phyloP scores from a whole-genome alignment of 2,888 invertebrate genomes.

The Saturnia japonica region DNA sequence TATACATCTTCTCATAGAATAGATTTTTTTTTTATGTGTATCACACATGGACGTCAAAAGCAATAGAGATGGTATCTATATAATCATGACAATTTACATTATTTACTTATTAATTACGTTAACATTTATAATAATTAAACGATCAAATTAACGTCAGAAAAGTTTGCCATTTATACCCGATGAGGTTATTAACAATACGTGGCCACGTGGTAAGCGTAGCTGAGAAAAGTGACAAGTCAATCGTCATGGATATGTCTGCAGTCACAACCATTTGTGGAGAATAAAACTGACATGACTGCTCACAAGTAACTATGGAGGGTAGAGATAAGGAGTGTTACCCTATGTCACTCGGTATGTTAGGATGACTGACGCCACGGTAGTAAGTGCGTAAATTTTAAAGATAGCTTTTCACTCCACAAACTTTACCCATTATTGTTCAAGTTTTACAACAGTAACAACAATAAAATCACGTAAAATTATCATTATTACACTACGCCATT shows the following conservation, averaged over 20 bases:
- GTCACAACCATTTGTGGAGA: constrained; percentile 74
- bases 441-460: too few relatives aligned
- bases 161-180: constrained; percentile 61
- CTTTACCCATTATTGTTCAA: too few relatives aligned
- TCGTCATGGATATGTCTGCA: constrained; percentile 73
- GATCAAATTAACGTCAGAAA: constrained; percentile 68
- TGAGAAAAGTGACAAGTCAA: constrained; percentile 21
- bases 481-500: too few relatives aligned
- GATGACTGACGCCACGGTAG: too few relatives aligned
- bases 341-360: too few relatives aligned
- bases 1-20: constrained; percentile 82
- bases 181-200: constrained; percentile 39
- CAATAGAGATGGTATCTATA: constrained; percentile 77
- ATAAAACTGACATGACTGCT: constrained; percentile 58
- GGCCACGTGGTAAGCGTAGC: constrained; percentile 23
- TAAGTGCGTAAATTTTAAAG: too few relatives aligned
- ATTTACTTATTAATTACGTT: constrained; percentile 56
- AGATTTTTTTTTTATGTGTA: constrained; percentile 71
- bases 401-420: too few relatives aligned
- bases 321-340: too few relatives aligned
- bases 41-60: constrained; percentile 80
- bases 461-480: too few relatives aligned
- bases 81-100: constrained; percentile 71
- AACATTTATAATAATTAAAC: constrained; percentile 66
- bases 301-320: too few relatives aligned